Evolutionary conservation across 1,140 invertebrate genomes (phyloP).

Genomic region (Meloidogyne chitwoodi): DNA sequence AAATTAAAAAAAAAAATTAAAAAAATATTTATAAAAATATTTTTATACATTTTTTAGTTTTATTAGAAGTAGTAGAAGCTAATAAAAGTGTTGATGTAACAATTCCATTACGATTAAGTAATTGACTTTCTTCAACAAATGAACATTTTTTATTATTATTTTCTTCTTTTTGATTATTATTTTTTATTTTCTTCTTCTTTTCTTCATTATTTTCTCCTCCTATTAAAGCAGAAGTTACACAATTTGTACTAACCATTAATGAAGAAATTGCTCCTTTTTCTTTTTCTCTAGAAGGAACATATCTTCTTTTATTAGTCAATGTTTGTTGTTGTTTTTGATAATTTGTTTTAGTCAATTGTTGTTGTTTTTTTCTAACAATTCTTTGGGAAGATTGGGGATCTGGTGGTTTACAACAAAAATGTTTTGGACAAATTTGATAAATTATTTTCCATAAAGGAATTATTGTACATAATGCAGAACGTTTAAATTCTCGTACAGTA

Average conservation of each 20-base stretch:
- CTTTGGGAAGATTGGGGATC: slow-evolving; percentile 23
- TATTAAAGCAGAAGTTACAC: neutral
- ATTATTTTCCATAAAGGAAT: slow-evolving; percentile 50
- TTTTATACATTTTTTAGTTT: neutral
- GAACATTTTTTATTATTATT: neutral
- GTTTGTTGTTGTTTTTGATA: too few relatives aligned
- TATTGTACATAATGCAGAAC: slow-evolving; percentile 53
- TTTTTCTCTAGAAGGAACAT: neutral
- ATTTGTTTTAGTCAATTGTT: slow-evolving; percentile 11
- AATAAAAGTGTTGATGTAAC: slow-evolving; percentile 16
- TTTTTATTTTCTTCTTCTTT: neutral
- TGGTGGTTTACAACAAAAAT: slow-evolving; percentile 41
- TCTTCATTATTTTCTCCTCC: neutral
- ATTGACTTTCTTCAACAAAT: neutral
- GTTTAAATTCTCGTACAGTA: slow-evolving; percentile 60
- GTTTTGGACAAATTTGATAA: slow-evolving; percentile 27
- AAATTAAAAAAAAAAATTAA: too few relatives aligned
- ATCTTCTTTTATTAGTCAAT: neutral
- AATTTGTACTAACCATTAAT: slow-evolving; percentile 19
- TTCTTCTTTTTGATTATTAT: neutral
- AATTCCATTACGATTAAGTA: slow-evolving; percentile 8
- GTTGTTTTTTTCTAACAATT: slow-evolving; percentile 20
- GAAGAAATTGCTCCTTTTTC: slow-evolving; percentile 16
- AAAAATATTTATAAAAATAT: too few relatives aligned
- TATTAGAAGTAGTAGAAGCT: slow-evolving; percentile 5